These are phyloP conservation scores for Urocyon cinereoargenteus DNA, from an alignment of 2,797 vertebrate genomes.

Conservation along the genomic window DNA sequence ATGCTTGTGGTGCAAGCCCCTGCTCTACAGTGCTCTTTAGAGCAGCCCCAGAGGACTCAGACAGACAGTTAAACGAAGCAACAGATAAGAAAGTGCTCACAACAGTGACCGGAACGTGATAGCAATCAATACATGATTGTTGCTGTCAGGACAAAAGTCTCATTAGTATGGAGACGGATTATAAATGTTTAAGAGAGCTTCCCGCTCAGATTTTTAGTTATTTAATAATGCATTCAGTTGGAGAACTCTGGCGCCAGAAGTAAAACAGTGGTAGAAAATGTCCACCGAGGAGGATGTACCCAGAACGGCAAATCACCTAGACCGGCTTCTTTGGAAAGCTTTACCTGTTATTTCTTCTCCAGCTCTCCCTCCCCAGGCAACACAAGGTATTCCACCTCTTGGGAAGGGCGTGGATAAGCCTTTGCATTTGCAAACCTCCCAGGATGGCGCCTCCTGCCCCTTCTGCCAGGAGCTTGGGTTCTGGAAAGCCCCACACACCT, in stretches of 20 bases:
- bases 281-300: fast-evolving
- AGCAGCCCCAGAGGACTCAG: not conserved
- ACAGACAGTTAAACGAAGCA: fast-evolving
- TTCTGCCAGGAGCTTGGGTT: conserved; percentile 43
- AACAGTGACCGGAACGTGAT: fast-evolving
- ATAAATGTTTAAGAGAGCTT: not conserved
- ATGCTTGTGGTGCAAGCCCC: too few species aligned
- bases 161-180: fast-evolving
- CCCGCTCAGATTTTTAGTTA: not conserved
- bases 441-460: not conserved
- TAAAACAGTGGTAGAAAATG: fast-evolving
- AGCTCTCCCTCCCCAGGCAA: not conserved
- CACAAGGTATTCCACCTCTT: not conserved
- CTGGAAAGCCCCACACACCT: not conserved
- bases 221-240: not conserved
- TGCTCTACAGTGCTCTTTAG: fast-evolving
- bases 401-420: not conserved
- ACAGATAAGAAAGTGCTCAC: fast-evolving
- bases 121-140: fast-evolving
- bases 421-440: not conserved
- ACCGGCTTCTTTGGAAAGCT: not conserved
- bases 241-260: not conserved
- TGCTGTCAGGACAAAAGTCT: fast-evolving
- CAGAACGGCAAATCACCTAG: not conserved
- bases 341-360: not conserved